Percentiles rank a stretch among this genome's conserved stretches.
Evolutionary conservation across 2,797 vertebrate genomes (phyloP).

Genomic region (Crax fasciolata): DNA sequence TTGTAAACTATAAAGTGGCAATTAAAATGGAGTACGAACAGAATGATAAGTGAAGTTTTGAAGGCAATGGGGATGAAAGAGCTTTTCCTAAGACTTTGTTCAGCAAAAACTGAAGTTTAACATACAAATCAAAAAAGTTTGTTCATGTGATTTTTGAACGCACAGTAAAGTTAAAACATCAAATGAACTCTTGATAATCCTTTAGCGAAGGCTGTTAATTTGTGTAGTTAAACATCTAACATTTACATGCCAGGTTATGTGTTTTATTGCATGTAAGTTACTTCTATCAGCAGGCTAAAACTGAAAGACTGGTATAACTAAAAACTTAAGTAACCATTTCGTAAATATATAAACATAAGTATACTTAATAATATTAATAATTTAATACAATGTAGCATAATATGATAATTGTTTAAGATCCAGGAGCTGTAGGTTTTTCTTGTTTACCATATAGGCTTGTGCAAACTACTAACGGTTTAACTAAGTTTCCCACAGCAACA

Average conservation of each 20-base stretch:
- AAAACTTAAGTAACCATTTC: neutral
- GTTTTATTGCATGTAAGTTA: neutral
- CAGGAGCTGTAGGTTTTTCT: neutral
- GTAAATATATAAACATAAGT: neutral
- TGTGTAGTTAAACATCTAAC: neutral
- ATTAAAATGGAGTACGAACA: slow-evolving; percentile 71
- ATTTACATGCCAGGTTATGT: neutral
- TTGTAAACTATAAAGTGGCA: slow-evolving; percentile 53
- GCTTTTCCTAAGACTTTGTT: slow-evolving; percentile 30
- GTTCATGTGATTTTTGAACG: neutral
- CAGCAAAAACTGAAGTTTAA: slow-evolving; percentile 18
- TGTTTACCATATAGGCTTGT: fast-evolving
- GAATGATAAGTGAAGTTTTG: slow-evolving; percentile 52
- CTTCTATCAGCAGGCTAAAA: neutral
- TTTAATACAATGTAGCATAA: neutral
- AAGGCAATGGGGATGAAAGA: slow-evolving; percentile 30
- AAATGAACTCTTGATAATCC: neutral
- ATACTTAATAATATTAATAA: neutral
- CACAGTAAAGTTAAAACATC: neutral
- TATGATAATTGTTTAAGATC: neutral
- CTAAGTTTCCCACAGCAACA: neutral
- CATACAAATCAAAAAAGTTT: neutral
- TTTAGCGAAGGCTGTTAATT: neutral
- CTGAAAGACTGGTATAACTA: neutral
- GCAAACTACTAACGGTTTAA: neutral